Percentiles rank a stretch among this genome's conserved stretches.
Evolutionary conservation across 2,888 invertebrate genomes (phyloP).

Genomic region (Lycaena phlaeas): DNA sequence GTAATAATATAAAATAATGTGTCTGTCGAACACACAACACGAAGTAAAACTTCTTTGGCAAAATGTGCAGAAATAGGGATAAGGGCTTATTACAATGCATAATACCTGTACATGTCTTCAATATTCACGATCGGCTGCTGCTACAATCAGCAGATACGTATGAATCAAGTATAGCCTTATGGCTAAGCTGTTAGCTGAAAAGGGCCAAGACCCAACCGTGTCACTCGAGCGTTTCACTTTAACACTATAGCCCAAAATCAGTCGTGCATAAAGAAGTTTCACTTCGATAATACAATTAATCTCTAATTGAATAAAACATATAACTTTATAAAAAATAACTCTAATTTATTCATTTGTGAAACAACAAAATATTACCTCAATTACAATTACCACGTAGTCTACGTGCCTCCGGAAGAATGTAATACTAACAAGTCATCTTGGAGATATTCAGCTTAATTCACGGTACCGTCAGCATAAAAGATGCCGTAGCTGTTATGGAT

Average conservation of each 20-base stretch:
- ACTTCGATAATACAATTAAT: background rate
- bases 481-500: background rate
- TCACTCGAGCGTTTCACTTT: too few species aligned
- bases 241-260: background rate
- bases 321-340: background rate
- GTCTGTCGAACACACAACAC: too few species aligned
- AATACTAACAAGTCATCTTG: conserved; percentile 5
- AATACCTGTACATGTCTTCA: too few species aligned
- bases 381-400: background rate
- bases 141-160: too few species aligned
- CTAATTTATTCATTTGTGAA: background rate
- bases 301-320: background rate
- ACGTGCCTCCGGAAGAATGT: background rate
- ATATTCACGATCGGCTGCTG: too few species aligned
- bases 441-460: background rate
- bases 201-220: too few species aligned
- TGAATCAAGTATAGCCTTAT: too few species aligned
- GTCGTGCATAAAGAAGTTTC: background rate
- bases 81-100: too few species aligned
- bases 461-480: background rate
- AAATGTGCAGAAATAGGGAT: too few species aligned
- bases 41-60: too few species aligned
- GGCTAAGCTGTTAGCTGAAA: too few species aligned
- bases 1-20: too few species aligned
- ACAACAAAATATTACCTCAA: background rate